phyloP scores from a whole-genome alignment of 2,113 vertebrate genomes.

The Eudyptes chrysolophus region DNA sequence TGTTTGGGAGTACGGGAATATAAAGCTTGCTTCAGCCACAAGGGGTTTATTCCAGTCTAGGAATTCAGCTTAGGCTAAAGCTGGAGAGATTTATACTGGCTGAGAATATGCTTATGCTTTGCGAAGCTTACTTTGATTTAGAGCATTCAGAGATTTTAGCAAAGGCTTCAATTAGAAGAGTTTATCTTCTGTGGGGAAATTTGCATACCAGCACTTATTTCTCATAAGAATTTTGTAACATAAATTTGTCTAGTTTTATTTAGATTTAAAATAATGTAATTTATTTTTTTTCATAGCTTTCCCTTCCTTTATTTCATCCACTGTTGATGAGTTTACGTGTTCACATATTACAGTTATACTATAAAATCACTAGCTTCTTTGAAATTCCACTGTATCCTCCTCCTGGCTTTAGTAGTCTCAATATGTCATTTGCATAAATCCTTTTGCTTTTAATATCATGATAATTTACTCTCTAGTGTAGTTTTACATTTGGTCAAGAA shows the following conservation, averaged over 20 bases:
- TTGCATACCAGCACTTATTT: neutral
- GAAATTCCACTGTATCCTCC: neutral
- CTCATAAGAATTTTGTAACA: neutral
- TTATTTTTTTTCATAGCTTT: neutral
- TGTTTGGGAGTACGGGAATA: neutral
- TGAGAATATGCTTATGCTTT: constrained; percentile 51
- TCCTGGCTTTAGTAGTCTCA: neutral
- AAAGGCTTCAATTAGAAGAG: neutral
- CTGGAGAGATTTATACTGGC: constrained; percentile 7
- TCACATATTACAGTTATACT: neutral
- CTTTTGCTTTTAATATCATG: neutral
- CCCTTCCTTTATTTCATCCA: neutral
- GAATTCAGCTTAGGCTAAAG: constrained; percentile 31
- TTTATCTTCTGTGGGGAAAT: neutral
- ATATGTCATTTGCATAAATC: neutral
- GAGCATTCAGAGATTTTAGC: constrained; percentile 11
- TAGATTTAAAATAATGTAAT: neutral
- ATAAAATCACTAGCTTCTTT: neutral
- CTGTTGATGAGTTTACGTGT: neutral
- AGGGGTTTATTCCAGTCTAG: neutral
- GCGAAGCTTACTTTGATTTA: constrained; percentile 47
- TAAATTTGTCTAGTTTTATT: neutral
- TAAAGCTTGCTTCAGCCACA: neutral
- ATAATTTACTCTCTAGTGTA: neutral
- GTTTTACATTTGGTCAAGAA: neutral